A percentile compares a stretch with the other conserved stretches of the same genome.
Conservation (phyloP, 2,888 invertebrate species). For the Pristionchus mayeri region DNA sequence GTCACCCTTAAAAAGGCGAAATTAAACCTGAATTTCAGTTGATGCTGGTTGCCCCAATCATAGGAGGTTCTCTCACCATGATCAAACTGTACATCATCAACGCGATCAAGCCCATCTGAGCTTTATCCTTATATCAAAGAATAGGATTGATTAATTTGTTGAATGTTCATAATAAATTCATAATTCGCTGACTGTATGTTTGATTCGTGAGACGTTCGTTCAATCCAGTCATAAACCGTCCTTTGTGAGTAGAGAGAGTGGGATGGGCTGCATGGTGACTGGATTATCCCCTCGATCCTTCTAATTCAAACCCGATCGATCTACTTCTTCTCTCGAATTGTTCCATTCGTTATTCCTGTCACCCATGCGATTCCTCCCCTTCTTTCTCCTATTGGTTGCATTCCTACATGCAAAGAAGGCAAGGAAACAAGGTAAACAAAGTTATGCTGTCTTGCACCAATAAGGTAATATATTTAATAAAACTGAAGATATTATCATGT, state of each 20-base stretch:
- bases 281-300: slow-evolving; percentile 15
- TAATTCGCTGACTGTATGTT: background rate
- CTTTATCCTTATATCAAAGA: background rate
- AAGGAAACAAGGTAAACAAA: slow-evolving; percentile 12
- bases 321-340: background rate
- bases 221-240: slow-evolving; percentile 1
- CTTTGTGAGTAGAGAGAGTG: slow-evolving; percentile 14
- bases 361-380: background rate
- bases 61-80: background rate
- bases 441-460: too few species aligned
- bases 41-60: slow-evolving; percentile 32
- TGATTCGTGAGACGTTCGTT: too few species aligned
- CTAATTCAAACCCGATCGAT: slow-evolving; percentile 8
- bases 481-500: background rate
- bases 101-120: background rate
- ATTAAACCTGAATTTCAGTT: background rate
- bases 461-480: background rate
- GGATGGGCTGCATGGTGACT: background rate
- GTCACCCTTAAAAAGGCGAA: background rate
- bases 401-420: background rate
- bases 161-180: background rate
- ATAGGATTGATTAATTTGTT: background rate
- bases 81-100: background rate
- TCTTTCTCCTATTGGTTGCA: background rate
- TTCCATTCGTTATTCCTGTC: background rate